These are phyloP conservation scores for Apeira syringaria DNA, from an alignment of 2,888 invertebrate species.

Conservation along the genomic window DNA sequence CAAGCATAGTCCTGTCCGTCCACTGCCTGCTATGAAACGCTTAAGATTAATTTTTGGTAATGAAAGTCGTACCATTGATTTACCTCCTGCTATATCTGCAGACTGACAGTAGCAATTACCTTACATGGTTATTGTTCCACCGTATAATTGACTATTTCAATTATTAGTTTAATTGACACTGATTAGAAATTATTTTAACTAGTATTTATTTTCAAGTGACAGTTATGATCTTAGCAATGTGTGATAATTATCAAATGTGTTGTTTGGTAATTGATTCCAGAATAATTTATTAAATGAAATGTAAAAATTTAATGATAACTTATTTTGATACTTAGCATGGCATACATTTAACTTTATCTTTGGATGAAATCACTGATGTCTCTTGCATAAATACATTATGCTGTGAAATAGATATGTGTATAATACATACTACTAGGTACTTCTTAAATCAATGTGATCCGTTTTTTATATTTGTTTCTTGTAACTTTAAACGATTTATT, in stretches of 20 bases:
- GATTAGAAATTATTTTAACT: slow-evolving; percentile 75
- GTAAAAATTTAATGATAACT: slow-evolving; percentile 34
- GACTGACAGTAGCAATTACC: slow-evolving; percentile 76
- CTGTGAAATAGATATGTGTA: too few species aligned
- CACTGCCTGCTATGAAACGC: slow-evolving; percentile 91
- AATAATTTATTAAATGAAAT: slow-evolving; percentile 60
- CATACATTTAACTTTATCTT: too few species aligned
- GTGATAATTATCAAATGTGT: slow-evolving; percentile 65
- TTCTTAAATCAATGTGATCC: too few species aligned
- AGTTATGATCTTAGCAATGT: slow-evolving; percentile 65
- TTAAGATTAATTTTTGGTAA: slow-evolving; percentile 94
- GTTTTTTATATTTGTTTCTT: too few species aligned
- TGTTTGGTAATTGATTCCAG: slow-evolving; percentile 66
- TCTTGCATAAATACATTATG: too few species aligned
- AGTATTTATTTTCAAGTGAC: slow-evolving; percentile 75
- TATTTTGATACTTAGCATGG: background rate
- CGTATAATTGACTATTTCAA: slow-evolving; percentile 66
- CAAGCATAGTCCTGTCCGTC: slow-evolving; percentile 80
- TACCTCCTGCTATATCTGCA: slow-evolving; percentile 89
- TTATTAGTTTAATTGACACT: slow-evolving; percentile 81
- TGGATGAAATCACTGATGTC: too few species aligned
- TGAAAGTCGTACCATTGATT: slow-evolving; percentile 94
- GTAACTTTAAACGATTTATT: too few species aligned
- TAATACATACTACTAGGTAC: too few species aligned
- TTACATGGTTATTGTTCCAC: slow-evolving; percentile 77